Percentiles rank a stretch among this genome's conserved stretches.
Evolutionary conservation across 2,888 invertebrate genomes (phyloP).

Genomic region (Troides oblongomaculatus): DNA sequence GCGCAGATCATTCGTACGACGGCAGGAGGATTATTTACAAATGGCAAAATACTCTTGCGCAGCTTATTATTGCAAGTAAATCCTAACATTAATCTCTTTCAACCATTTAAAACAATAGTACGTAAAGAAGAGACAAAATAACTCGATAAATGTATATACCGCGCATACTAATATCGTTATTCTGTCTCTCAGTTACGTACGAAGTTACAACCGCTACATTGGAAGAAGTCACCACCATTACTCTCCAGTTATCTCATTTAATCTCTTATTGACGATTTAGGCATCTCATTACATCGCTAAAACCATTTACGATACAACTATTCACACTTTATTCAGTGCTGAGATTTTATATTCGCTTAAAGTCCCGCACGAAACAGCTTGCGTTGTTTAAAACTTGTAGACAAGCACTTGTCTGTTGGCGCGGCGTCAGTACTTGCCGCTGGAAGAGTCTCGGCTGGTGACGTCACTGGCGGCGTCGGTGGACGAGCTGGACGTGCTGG

Average conservation of each 20-base stretch:
- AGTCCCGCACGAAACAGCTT: not conserved
- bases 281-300: too few species aligned
- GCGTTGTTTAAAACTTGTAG: slow-evolving; percentile 38
- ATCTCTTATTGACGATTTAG: too few species aligned
- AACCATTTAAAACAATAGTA: not conserved
- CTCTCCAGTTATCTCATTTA: not conserved
- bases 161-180: not conserved
- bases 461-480: slow-evolving; percentile 74
- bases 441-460: slow-evolving; percentile 70
- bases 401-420: slow-evolving; percentile 36
- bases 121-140: slow-evolving; percentile 1
- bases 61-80: slow-evolving; percentile 13
- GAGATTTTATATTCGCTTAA: too few species aligned
- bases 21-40: slow-evolving; percentile 29
- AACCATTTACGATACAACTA: too few species aligned
- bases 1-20: too few species aligned
- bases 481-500: slow-evolving; percentile 47
- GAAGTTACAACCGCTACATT: not conserved
- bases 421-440: slow-evolving; percentile 63
- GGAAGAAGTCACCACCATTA: not conserved
- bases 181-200: not conserved
- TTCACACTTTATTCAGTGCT: too few species aligned
- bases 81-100: slow-evolving; percentile 1
- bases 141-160: too few species aligned
- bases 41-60: slow-evolving; percentile 29